Percentiles rank a stretch among this genome's conserved stretches.
These are phyloP conservation scores for Drosophila novamexicana DNA, from an alignment of 1,140 invertebrate genomes.

Conservation along the genomic window DNA sequence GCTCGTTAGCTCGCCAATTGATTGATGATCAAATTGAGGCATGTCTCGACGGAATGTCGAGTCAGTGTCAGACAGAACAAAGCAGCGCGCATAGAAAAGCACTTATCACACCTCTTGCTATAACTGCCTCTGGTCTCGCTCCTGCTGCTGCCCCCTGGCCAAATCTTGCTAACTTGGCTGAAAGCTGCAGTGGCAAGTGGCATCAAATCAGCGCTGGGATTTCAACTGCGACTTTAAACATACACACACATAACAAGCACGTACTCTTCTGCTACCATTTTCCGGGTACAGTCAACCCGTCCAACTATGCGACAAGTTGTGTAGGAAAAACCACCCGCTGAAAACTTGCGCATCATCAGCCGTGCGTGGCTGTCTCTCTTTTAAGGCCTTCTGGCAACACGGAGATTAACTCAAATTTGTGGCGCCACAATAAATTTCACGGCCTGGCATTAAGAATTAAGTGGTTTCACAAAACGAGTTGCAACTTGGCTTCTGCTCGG, in stretches of 20 bases:
- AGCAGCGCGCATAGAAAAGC: constrained; percentile 58
- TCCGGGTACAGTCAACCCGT: constrained; percentile 48
- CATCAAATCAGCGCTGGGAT: constrained; percentile 64
- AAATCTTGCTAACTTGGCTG: constrained; percentile 18
- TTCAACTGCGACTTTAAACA: constrained; percentile 65
- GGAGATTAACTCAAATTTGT: constrained; percentile 79
- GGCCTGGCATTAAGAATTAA: constrained; percentile 75
- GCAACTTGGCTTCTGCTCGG: constrained; percentile 52
- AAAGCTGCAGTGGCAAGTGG: constrained; percentile 43
- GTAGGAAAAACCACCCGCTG: constrained; percentile 23
- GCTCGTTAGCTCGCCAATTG: constrained; percentile 74
- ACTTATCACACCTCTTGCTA: constrained; percentile 68
- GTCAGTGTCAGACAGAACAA: constrained; percentile 24
- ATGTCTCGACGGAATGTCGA: constrained; percentile 50
- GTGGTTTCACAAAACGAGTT: constrained; percentile 57
- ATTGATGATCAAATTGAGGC: constrained; percentile 69
- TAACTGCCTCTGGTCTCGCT: not conserved
- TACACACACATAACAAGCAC: constrained; percentile 11
- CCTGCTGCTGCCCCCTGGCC: not conserved
- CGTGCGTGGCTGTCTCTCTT: constrained; percentile 26
- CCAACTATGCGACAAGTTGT: not conserved
- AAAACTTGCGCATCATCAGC: constrained; percentile 38
- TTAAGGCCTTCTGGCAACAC: constrained; percentile 58
- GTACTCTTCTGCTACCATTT: not conserved
- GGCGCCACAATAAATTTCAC: constrained; percentile 75